These are phyloP conservation scores for Ardeotis arabs DNA, from an alignment of 2,113 vertebrate genomes.

Conservation along the genomic window DNA sequence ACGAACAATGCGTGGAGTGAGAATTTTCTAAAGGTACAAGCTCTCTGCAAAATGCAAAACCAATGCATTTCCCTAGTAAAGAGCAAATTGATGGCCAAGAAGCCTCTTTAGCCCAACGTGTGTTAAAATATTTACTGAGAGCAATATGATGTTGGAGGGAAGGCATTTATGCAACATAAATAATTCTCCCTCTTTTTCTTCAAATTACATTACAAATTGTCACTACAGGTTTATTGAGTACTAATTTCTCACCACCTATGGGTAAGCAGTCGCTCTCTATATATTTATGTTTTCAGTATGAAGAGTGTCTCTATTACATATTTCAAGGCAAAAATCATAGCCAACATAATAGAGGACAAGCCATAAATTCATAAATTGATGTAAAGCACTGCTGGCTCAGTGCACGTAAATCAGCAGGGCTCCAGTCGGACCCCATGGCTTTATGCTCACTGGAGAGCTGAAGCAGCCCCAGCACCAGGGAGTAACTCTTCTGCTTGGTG, in stretches of 20 bases:
- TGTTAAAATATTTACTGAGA: neutral
- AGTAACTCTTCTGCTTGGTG: neutral
- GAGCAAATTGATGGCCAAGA: neutral
- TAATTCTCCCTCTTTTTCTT: neutral
- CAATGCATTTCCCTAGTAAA: neutral
- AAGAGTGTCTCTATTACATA: neutral
- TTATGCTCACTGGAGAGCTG: neutral
- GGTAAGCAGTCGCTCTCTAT: neutral
- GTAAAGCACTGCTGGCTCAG: neutral
- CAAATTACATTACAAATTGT: neutral
- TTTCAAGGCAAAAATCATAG: neutral
- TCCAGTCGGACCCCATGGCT: neutral
- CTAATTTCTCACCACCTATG: neutral
- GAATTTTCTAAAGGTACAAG: neutral
- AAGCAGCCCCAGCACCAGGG: neutral
- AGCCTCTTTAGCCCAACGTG: neutral
- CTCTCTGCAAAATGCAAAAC: neutral
- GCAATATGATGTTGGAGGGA: neutral
- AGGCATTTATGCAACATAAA: neutral
- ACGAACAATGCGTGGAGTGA: neutral
- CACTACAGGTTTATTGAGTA: neutral
- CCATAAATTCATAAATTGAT: neutral
- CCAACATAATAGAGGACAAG: neutral
- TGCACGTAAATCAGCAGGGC: neutral
- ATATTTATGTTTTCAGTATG: neutral